phyloP scores from a whole-genome alignment of 1,140 invertebrate species.

The Arctopsyche grandis region DNA sequence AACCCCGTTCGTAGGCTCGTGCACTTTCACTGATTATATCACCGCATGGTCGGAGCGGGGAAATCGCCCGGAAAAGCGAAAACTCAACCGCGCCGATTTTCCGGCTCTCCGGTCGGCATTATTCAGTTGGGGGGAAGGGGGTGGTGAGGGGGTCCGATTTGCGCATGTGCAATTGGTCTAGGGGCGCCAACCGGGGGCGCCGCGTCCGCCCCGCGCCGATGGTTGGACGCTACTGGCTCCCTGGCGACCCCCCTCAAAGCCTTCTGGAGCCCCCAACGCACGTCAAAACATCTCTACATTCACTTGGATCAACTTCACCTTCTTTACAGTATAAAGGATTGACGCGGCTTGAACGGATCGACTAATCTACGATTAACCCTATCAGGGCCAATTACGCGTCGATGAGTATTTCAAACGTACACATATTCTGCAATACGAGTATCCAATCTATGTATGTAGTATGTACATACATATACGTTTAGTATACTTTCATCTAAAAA shows the following conservation, averaged over 20 bases:
- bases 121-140: neutral
- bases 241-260: neutral
- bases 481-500: no score
- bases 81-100: neutral
- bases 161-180: conserved; percentile 19
- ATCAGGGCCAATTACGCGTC: no score
- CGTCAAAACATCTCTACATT: neutral
- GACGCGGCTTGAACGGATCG: no score
- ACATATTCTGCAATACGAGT: no score
- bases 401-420: no score
- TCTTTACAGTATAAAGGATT: no score
- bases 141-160: neutral
- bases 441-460: no score
- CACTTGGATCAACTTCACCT: neutral
- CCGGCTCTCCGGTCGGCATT: neutral
- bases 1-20: neutral
- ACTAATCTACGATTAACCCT: no score
- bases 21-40: conserved; percentile 10
- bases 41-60: neutral
- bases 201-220: conserved; percentile 30
- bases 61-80: neutral
- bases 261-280: neutral
- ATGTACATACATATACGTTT: no score
- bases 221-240: conserved; percentile 34
- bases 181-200: neutral